phyloP scores from a whole-genome alignment of 2,797 vertebrate genomes.

The Hyperoplus immaculatus region DNA sequence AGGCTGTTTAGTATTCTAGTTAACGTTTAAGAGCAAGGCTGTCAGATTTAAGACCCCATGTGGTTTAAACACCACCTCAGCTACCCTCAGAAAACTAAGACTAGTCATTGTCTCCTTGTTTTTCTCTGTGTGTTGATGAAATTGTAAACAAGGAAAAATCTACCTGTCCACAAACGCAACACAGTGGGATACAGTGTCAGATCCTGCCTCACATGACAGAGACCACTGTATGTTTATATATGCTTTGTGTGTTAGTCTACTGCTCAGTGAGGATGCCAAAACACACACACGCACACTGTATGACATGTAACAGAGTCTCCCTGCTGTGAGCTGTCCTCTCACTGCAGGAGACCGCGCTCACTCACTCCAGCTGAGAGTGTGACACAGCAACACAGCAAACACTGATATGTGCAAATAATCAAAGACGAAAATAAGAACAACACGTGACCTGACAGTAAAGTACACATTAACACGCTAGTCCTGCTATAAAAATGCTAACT shows the following conservation, averaged over 20 bases:
- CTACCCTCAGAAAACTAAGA: constrained; percentile 20
- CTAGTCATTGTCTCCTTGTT: background rate
- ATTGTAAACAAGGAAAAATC: background rate
- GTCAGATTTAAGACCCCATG: constrained; percentile 15
- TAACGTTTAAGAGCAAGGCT: constrained; percentile 13
- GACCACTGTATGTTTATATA: background rate
- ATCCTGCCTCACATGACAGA: background rate
- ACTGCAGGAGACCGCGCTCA: constrained; percentile 36
- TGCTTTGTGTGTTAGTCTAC: background rate
- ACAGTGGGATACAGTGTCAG: background rate
- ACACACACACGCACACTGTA: background rate
- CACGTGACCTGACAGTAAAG: background rate
- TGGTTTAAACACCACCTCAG: constrained; percentile 11
- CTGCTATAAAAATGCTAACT: background rate
- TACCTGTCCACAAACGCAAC: background rate
- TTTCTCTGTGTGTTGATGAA: background rate
- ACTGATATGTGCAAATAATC: constrained; percentile 25
- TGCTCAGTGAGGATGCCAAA: background rate
- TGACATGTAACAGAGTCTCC: constrained; percentile 52
- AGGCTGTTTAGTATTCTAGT: constrained; percentile 30
- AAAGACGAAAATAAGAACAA: background rate
- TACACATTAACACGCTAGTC: background rate
- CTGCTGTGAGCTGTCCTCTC: constrained; percentile 64
- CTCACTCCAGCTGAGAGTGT: constrained; percentile 50
- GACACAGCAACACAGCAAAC: constrained; percentile 54